A percentile compares a stretch with the other conserved stretches of the same genome.
These are phyloP conservation scores for Brachyptera risi DNA, from an alignment of 2,888 invertebrate genomes.

Conservation along the genomic window DNA sequence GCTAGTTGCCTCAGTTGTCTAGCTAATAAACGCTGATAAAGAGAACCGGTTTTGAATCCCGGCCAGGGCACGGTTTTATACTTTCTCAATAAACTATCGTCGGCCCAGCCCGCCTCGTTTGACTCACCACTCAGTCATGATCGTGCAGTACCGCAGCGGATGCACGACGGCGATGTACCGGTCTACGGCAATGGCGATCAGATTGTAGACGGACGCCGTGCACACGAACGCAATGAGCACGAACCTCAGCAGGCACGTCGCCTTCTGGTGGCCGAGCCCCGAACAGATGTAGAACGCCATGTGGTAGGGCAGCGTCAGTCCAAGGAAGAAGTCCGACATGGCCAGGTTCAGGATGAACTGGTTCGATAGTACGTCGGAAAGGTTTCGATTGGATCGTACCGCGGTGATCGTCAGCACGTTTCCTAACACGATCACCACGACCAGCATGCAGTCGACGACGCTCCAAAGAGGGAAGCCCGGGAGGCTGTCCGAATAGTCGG, in stretches of 20 bases:
- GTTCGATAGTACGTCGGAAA: slow-evolving; percentile 68
- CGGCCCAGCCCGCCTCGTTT: no score
- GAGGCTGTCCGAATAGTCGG: background rate
- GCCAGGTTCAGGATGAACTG: slow-evolving; percentile 75
- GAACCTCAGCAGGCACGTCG: slow-evolving; percentile 66
- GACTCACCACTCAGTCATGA: slow-evolving; percentile 53
- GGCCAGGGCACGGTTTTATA: no score
- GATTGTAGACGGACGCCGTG: slow-evolving; percentile 72
- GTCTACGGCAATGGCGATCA: slow-evolving; percentile 74
- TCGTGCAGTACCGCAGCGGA: slow-evolving; percentile 65
- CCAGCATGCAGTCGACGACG: slow-evolving; percentile 60
- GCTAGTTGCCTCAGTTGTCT: no score
- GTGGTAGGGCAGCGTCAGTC: slow-evolving; percentile 72
- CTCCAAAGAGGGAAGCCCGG: slow-evolving; percentile 50
- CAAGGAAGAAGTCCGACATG: slow-evolving; percentile 73
- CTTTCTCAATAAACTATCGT: no score
- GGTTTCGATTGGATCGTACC: slow-evolving; percentile 62
- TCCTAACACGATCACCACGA: slow-evolving; percentile 64
- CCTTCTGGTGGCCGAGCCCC: slow-evolving; percentile 56
- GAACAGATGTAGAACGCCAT: slow-evolving; percentile 66
- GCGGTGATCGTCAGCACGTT: slow-evolving; percentile 73
- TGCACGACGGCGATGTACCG: slow-evolving; percentile 74
- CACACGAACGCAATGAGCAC: slow-evolving; percentile 71
- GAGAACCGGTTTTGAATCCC: no score
- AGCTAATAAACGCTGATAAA: no score